These are phyloP conservation scores for Phylloscopus trochilus DNA, from an alignment of 2,113 vertebrate species.

Conservation along the genomic window DNA sequence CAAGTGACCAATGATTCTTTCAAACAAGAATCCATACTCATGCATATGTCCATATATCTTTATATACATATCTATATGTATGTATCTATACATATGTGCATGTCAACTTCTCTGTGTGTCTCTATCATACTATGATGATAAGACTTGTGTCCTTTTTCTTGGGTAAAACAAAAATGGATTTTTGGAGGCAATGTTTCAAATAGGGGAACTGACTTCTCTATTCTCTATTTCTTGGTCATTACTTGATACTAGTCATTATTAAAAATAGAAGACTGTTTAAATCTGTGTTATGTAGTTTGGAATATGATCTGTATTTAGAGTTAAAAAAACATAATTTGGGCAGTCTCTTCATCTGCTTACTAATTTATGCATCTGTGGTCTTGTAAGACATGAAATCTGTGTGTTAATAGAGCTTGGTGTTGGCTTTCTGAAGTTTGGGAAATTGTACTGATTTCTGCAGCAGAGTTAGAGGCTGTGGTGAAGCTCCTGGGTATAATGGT, in stretches of 20 bases:
- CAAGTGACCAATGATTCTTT: not conserved
- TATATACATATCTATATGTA: not conserved
- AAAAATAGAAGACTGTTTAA: not conserved
- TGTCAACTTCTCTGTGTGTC: not conserved
- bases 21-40: not conserved
- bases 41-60: not conserved
- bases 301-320: not conserved
- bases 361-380: not conserved
- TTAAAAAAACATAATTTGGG: not conserved
- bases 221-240: not conserved
- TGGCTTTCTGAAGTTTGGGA: not conserved
- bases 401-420: not conserved
- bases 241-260: not conserved
- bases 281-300: not conserved
- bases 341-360: not conserved
- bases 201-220: not conserved
- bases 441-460: not conserved
- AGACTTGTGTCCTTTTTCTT: not conserved
- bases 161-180: not conserved
- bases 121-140: not conserved
- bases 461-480: not conserved
- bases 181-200: not conserved
- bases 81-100: no score
- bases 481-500: not conserved
- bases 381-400: not conserved